Conservation (phyloP, 1,140 invertebrate species). For the Leptopilina clavipes region DNA sequence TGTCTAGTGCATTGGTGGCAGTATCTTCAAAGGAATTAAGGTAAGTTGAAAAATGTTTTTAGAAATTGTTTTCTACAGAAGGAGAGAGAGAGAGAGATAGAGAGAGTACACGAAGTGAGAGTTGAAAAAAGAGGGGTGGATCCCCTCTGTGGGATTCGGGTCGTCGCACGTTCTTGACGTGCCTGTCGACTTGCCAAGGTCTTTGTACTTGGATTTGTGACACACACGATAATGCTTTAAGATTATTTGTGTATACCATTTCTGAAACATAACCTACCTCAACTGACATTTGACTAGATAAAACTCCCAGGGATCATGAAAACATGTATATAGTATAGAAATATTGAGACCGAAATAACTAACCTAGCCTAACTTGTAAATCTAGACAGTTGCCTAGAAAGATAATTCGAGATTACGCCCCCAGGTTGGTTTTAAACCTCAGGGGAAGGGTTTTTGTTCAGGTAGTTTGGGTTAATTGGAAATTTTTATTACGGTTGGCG, state of each 20-base stretch:
- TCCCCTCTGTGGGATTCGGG: conserved; percentile 64
- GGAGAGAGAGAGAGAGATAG: conserved; percentile 14
- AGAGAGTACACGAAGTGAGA: conserved; percentile 37
- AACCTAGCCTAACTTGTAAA: neutral
- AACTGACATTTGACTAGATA: conserved; percentile 27
- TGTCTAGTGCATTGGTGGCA: too few relatives aligned
- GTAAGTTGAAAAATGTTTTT: conserved; percentile 45
- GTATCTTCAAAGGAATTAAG: conserved; percentile 40
- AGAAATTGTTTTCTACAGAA: neutral
- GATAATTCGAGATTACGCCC: neutral
- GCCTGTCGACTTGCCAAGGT: conserved; percentile 72
- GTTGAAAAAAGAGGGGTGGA: conserved; percentile 35
- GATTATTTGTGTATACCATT: neutral
- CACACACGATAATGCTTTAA: conserved; percentile 9
- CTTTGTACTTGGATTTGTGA: conserved; percentile 47
- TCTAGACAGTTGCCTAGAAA: neutral
- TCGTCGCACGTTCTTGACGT: conserved; percentile 73
- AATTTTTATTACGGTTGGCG: neutral
- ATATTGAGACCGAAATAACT: neutral
- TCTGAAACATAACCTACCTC: conserved; percentile 32
- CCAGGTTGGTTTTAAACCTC: neutral
- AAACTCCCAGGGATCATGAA: neutral
- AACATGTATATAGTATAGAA: too few relatives aligned
- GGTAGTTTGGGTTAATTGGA: neutral
- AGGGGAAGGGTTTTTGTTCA: neutral